phyloP scores from a whole-genome alignment of 1,140 invertebrate genomes.

The Leptinotarsa undecemlineata region DNA sequence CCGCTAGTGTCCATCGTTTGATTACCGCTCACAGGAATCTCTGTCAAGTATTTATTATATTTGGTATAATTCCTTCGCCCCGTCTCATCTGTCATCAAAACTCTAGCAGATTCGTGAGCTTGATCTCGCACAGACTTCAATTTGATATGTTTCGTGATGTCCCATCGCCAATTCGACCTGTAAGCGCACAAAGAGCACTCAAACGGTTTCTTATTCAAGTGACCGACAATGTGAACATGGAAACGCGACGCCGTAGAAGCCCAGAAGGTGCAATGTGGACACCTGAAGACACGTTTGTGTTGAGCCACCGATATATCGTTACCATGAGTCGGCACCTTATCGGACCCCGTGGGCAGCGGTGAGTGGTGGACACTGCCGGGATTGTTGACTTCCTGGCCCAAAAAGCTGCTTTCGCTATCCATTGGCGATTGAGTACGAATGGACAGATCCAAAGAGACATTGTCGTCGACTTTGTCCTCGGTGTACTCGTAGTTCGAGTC shows the following conservation, averaged over 20 bases:
- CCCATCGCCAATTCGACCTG: constrained; percentile 93
- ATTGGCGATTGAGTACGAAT: constrained; percentile 51
- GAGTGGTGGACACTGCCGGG: constrained; percentile 28
- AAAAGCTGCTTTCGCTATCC: constrained; percentile 48
- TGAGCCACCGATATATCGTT: constrained; percentile 54
- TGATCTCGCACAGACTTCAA: constrained; percentile 82
- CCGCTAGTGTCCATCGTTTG: constrained; percentile 52
- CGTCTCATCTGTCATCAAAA: constrained; percentile 89
- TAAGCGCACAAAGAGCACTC: constrained; percentile 93
- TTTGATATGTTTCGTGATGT: constrained; percentile 94
- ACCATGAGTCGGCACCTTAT: constrained; percentile 55
- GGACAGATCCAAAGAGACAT: constrained; percentile 48
- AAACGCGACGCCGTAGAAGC: constrained; percentile 88
- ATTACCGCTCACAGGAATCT: constrained; percentile 60
- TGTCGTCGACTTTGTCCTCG: constrained; percentile 49
- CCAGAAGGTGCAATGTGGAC: constrained; percentile 88
- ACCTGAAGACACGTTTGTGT: constrained; percentile 74
- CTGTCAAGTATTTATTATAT: constrained; percentile 84
- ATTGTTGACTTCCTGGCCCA: constrained; percentile 38
- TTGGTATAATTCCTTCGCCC: constrained; percentile 89
- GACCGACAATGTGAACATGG: constrained; percentile 90
- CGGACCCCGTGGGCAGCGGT: constrained; percentile 35
- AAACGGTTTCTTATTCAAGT: constrained; percentile 91
- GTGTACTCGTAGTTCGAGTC: constrained; percentile 54
- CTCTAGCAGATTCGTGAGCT: constrained; percentile 75